Conservation (phyloP, 1,140 invertebrate genomes). For the Diorhabda sublineata region DNA sequence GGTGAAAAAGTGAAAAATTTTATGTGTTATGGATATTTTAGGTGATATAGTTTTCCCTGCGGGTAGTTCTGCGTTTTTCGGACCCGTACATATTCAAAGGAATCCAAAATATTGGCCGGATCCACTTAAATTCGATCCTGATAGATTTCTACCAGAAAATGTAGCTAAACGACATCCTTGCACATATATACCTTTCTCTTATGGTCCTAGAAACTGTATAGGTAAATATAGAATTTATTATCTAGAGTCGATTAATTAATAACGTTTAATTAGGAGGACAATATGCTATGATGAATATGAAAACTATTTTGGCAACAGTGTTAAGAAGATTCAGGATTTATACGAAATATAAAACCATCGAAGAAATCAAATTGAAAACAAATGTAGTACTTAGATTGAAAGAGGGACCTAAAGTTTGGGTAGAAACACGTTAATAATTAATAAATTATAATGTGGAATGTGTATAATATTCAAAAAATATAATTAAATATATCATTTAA, state of each 20-base stretch:
- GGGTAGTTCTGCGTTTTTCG: conserved; percentile 4
- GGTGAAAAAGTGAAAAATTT: too few species aligned
- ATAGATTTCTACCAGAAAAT: conserved; percentile 59
- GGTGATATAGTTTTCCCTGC: conserved; percentile 10
- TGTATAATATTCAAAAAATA: too few species aligned
- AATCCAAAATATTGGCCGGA: conserved; percentile 37
- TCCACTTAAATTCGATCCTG: conserved; percentile 60
- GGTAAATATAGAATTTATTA: conserved; percentile 33
- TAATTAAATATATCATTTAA: too few species aligned
- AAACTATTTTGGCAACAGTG: conserved; percentile 42
- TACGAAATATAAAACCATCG: conserved; percentile 24
- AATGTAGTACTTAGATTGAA: conserved; percentile 23
- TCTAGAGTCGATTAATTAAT: background rate
- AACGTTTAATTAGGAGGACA: conserved; percentile 3
- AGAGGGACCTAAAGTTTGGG: conserved; percentile 24
- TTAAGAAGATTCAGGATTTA: conserved; percentile 38
- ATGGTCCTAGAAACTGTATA: conserved; percentile 60
- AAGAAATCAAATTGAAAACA: conserved; percentile 27
- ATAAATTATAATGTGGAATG: too few species aligned
- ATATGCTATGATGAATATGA: conserved; percentile 48
- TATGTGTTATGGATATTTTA: background rate
- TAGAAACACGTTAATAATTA: background rate
- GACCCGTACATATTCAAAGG: background rate
- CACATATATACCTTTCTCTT: conserved; percentile 60
- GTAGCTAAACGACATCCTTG: conserved; percentile 44